Evolutionary conservation across 2,113 vertebrate genomes (phyloP).

Genomic region (Proteles cristata): DNA sequence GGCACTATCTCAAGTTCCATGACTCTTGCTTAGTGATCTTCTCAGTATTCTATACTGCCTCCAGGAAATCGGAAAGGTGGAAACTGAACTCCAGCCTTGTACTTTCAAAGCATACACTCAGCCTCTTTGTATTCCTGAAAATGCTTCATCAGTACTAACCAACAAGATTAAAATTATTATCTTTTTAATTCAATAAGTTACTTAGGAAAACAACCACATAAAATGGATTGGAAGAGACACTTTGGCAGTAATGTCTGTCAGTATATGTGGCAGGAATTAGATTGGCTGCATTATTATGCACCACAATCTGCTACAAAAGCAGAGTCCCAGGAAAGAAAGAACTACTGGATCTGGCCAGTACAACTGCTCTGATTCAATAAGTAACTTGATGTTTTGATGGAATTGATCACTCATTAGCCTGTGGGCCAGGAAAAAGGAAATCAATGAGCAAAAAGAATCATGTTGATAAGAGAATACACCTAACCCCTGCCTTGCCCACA

Average conservation of each 20-base stretch:
- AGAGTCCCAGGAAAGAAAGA: slow-evolving; percentile 43
- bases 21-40: neutral
- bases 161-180: slow-evolving; percentile 52
- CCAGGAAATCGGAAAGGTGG: neutral
- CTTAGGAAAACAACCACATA: slow-evolving; percentile 54
- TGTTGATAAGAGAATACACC: neutral
- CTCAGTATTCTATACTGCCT: neutral
- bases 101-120: slow-evolving; percentile 42
- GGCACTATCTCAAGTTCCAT: neutral
- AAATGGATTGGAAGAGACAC: slow-evolving; percentile 53
- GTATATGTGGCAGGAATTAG: slow-evolving; percentile 42
- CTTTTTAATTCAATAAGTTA: slow-evolving; percentile 59
- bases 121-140: neutral
- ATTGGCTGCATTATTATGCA: slow-evolving; percentile 43
- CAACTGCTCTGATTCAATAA: slow-evolving; percentile 49
- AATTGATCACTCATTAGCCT: slow-evolving; percentile 32
- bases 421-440: slow-evolving; percentile 41
- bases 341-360: neutral
- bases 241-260: slow-evolving; percentile 26
- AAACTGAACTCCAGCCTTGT: neutral
- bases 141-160: slow-evolving; percentile 25
- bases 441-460: slow-evolving; percentile 51
- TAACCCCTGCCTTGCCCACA: slow-evolving; percentile 14
- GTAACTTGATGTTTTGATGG: slow-evolving; percentile 60
- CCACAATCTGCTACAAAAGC: slow-evolving; percentile 37